These are phyloP conservation scores for Caenorhabditis sp. DNA, from an alignment of 2,888 invertebrate species.

Conservation along the genomic window DNA sequence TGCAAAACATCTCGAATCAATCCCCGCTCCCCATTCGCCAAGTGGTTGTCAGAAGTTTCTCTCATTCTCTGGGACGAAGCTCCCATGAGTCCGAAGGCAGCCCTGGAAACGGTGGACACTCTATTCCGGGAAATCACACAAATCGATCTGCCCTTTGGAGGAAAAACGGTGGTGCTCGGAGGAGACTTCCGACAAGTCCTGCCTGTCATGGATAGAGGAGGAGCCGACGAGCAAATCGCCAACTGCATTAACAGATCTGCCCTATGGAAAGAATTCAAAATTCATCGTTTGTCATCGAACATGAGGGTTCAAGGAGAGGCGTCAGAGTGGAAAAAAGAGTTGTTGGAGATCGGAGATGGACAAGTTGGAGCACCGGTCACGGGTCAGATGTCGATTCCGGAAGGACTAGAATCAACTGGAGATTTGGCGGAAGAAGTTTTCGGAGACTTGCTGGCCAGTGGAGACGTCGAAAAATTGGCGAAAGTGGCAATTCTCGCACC, in stretches of 20 bases:
- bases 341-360: conserved; percentile 14
- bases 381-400: too few relatives aligned
- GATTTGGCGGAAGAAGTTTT: too few relatives aligned
- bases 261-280: conserved; percentile 18
- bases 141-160: conserved; percentile 54
- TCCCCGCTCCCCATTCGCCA: too few relatives aligned
- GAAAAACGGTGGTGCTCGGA: conserved; percentile 50
- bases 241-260: conserved; percentile 35
- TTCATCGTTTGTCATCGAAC: conserved; percentile 22
- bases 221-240: conserved; percentile 16
- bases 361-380: too few relatives aligned
- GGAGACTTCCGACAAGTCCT: conserved; percentile 61
- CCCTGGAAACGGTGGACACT: conserved; percentile 20
- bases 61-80: conserved; percentile 38
- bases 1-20: not conserved
- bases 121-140: conserved; percentile 41
- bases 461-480: too few relatives aligned
- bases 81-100: conserved; percentile 37
- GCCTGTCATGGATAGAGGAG: conserved; percentile 40
- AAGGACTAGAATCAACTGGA: too few relatives aligned
- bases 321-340: conserved; percentile 15
- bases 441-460: too few relatives aligned
- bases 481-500: too few relatives aligned
- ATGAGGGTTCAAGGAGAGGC: conserved; percentile 16
- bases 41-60: not conserved